phyloP scores from a whole-genome alignment of 2,888 invertebrate species.

The Cordilura impudica region DNA sequence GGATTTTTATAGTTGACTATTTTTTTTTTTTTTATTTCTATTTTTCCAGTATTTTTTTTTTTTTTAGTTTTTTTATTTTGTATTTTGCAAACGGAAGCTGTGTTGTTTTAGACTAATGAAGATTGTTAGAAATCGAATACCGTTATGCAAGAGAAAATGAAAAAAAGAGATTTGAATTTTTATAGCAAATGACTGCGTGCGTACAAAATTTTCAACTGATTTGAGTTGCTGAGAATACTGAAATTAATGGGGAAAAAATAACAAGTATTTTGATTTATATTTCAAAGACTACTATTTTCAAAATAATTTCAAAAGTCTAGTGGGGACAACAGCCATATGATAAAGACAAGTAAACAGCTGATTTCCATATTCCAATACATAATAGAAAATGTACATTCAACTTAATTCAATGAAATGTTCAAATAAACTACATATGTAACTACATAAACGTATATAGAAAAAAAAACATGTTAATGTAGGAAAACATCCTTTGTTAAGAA shows the following conservation, averaged over 20 bases:
- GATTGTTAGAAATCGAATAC: neutral
- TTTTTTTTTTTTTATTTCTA: neutral
- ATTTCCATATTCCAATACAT: constrained; percentile 3
- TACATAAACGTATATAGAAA: too few relatives aligned
- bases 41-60: neutral
- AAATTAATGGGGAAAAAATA: constrained; percentile 7
- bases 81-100: neutral
- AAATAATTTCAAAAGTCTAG: constrained; percentile 6
- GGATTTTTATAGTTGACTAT: too few relatives aligned
- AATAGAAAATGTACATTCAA: neutral
- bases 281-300: constrained; percentile 56
- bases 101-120: too few relatives aligned
- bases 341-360: constrained; percentile 23
- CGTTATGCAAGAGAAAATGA: constrained; percentile 14
- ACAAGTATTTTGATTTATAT: constrained; percentile 47
- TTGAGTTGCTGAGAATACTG: constrained; percentile 49
- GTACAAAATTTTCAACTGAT: constrained; percentile 65
- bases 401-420: neutral
- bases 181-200: constrained; percentile 62
- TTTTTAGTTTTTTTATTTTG: neutral
- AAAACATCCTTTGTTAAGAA: neutral
- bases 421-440: too few relatives aligned
- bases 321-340: neutral
- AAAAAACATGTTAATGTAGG: neutral
- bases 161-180: constrained; percentile 60